phyloP scores from a whole-genome alignment of 53 echinoderm and acorn worm genomes.

The Zoroaster sp. region DNA sequence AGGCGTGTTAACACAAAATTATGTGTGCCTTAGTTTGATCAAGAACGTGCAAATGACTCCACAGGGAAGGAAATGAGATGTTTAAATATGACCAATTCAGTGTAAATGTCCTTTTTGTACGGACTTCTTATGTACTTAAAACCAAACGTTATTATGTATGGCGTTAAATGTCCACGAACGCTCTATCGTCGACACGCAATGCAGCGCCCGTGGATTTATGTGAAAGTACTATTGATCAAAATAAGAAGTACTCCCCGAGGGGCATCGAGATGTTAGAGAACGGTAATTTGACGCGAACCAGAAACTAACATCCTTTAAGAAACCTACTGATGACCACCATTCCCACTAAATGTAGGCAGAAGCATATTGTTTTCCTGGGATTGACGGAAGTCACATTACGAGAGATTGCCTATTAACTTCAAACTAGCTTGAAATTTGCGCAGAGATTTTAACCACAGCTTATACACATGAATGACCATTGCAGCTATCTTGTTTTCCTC shows the following conservation, averaged over 20 bases:
- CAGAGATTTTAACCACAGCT: too few species aligned
- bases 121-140: too few species aligned
- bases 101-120: too few species aligned
- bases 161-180: too few species aligned
- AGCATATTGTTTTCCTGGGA: background rate
- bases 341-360: background rate
- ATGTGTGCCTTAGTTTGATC: too few species aligned
- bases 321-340: background rate
- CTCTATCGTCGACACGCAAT: background rate
- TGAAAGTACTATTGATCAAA: background rate
- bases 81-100: too few species aligned
- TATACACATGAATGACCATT: too few species aligned
- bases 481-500: background rate
- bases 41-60: too few species aligned
- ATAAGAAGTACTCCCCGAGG: background rate
- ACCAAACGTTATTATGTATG: too few species aligned
- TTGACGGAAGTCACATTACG: background rate
- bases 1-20: too few species aligned
- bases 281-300: constrained; percentile 26
- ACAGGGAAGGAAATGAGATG: too few species aligned
- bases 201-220: background rate
- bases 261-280: background rate
- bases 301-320: constrained; percentile 1
- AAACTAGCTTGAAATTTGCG: background rate
- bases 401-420: background rate